These are phyloP conservation scores for Diorhabda elongata DNA, from an alignment of 1,140 invertebrate species.

Conservation along the genomic window DNA sequence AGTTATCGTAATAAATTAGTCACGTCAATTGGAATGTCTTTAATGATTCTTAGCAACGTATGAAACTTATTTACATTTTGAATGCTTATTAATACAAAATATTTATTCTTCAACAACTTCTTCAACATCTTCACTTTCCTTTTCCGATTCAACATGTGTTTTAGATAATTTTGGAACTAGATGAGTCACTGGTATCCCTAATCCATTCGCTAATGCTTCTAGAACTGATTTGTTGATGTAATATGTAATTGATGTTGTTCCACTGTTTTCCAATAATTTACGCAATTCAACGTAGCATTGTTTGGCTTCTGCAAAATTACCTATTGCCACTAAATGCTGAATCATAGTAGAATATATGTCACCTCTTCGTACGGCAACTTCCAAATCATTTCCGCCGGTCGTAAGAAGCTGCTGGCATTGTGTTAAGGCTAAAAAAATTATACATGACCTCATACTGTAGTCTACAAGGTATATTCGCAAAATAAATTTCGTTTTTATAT, in stretches of 20 bases:
- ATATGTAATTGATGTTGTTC: constrained; percentile 41
- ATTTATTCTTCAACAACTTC: constrained; percentile 37
- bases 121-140: constrained; percentile 38
- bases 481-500: neutral
- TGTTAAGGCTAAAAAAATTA: constrained; percentile 47
- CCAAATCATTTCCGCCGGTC: constrained; percentile 49
- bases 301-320: constrained; percentile 44
- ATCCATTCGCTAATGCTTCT: constrained; percentile 41
- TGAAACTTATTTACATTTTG: too few relatives aligned
- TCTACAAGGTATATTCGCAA: neutral
- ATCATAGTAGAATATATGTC: constrained; percentile 55
- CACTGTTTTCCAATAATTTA: constrained; percentile 34
- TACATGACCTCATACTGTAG: neutral
- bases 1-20: too few relatives aligned
- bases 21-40: too few relatives aligned
- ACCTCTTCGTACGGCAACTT: constrained; percentile 53
- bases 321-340: constrained; percentile 49
- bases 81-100: neutral
- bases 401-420: constrained; percentile 56
- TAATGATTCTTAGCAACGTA: too few relatives aligned
- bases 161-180: constrained; percentile 35
- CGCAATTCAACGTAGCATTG: constrained; percentile 40
- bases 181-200: constrained; percentile 35
- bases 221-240: constrained; percentile 43
- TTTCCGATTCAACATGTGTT: constrained; percentile 23